A percentile compares a stretch with the other conserved stretches of the same genome.
Evolutionary conservation across 2,888 invertebrate species (phyloP).

Genomic region (Tetranychus truncatus): DNA sequence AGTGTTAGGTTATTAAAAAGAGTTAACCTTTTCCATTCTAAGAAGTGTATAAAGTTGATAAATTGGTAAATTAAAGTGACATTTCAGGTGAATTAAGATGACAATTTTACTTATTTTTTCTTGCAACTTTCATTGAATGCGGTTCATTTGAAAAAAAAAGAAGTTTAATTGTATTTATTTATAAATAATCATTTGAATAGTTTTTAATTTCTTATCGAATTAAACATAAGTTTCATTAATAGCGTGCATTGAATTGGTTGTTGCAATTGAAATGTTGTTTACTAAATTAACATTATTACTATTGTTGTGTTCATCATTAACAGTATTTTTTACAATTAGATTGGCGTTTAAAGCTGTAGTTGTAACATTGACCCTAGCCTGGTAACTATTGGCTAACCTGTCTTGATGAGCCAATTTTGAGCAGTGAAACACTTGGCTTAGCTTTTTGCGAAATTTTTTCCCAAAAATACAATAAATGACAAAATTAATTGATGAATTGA

Average conservation of each 20-base stretch:
- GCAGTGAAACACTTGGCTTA: constrained; percentile 15
- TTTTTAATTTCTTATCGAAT: neutral
- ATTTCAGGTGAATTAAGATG: too few species aligned
- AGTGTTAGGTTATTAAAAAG: too few species aligned
- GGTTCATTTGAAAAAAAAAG: too few species aligned
- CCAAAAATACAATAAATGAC: constrained; percentile 95
- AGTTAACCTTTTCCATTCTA: too few species aligned
- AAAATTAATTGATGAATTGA: constrained; percentile 94
- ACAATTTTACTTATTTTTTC: too few species aligned
- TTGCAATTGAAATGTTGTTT: neutral
- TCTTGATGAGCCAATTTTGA: neutral
- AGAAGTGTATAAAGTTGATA: too few species aligned
- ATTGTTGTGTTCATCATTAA: neutral
- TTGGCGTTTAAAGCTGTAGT: neutral
- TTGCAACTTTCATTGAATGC: too few species aligned
- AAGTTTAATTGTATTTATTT: too few species aligned
- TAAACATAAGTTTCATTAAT: neutral
- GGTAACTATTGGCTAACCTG: neutral
- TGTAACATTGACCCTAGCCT: neutral
- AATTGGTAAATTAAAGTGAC: too few species aligned
- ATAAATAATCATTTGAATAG: neutral
- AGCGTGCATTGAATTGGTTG: neutral
- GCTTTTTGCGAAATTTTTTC: constrained; percentile 52
- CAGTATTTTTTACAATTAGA: neutral
- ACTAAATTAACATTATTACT: neutral